Conservation (phyloP, 92 coral and sea anemone species). For the Paragorgia papillata region DNA sequence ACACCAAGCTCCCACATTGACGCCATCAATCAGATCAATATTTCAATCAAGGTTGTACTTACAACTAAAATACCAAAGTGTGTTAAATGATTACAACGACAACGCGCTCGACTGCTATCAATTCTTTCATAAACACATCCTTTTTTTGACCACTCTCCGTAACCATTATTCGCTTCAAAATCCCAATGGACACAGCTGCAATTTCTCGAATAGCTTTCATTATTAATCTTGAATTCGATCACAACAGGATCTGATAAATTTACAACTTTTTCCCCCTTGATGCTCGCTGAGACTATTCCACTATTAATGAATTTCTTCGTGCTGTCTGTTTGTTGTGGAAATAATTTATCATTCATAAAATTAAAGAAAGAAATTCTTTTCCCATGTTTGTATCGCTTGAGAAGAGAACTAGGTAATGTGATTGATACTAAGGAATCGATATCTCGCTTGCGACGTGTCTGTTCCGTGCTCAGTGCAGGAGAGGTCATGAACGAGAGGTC, state of each 20-base stretch:
- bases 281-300: conserved; percentile 21
- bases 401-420: conserved; percentile 16
- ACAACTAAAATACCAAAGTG: conserved; percentile 95
- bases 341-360: conserved; percentile 31
- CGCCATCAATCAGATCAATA: too few relatives aligned
- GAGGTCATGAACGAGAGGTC: too few relatives aligned
- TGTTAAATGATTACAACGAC: conserved; percentile 95
- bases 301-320: conserved; percentile 18
- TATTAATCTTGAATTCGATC: conserved; percentile 19
- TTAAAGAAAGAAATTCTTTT: conserved; percentile 1
- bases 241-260: conserved; percentile 17
- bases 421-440: conserved; percentile 2
- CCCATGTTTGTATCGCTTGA: conserved; percentile 8
- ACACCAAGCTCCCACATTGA: too few relatives aligned
- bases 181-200: conserved; percentile 30
- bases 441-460: too few relatives aligned
- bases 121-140: conserved; percentile 76
- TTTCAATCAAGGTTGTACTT: too few relatives aligned
- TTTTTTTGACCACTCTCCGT: conserved; percentile 76
- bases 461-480: too few relatives aligned
- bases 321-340: not conserved
- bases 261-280: conserved; percentile 1
- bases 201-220: not conserved
- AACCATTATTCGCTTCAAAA: conserved; percentile 50
- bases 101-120: conserved; percentile 70